Conservation (phyloP, 2,797 vertebrate genomes). For the Pangasius macronema region DNA sequence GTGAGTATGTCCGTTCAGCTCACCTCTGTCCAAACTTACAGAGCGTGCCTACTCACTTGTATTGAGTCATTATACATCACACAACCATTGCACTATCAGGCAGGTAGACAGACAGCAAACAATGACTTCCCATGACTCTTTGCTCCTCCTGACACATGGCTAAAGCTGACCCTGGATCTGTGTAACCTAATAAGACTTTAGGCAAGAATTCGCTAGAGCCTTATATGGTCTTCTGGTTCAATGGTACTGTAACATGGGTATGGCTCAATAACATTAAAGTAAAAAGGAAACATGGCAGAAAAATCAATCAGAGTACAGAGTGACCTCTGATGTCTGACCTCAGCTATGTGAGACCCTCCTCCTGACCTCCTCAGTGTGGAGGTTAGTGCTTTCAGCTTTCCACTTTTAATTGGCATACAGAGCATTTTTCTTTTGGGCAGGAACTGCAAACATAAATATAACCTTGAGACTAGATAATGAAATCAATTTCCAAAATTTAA, state of each 20-base stretch:
- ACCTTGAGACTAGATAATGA: constrained; percentile 47
- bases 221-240: background rate
- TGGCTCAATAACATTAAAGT: constrained; percentile 29
- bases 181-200: constrained; percentile 5
- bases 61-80: background rate
- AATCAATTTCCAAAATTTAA: constrained; percentile 48
- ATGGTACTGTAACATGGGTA: background rate
- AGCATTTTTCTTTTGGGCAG: constrained; percentile 15
- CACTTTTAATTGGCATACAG: constrained; percentile 16
- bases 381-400: constrained; percentile 33
- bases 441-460: constrained; percentile 26
- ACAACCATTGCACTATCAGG: background rate
- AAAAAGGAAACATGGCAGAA: constrained; percentile 33
- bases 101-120: constrained; percentile 35
- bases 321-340: constrained; percentile 45
- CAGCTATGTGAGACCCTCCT: constrained; percentile 30
- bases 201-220: constrained; percentile 5
- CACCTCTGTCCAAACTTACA: constrained; percentile 1
- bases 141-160: background rate
- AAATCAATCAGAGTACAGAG: constrained; percentile 28
- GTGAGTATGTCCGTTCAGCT: background rate
- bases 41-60: constrained; percentile 1
- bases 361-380: constrained; percentile 27
- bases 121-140: constrained; percentile 16
- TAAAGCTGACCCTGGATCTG: constrained; percentile 7